phyloP scores from a whole-genome alignment of 2,888 invertebrate genomes.

The Ashinkailepas kermadecensis region DNA sequence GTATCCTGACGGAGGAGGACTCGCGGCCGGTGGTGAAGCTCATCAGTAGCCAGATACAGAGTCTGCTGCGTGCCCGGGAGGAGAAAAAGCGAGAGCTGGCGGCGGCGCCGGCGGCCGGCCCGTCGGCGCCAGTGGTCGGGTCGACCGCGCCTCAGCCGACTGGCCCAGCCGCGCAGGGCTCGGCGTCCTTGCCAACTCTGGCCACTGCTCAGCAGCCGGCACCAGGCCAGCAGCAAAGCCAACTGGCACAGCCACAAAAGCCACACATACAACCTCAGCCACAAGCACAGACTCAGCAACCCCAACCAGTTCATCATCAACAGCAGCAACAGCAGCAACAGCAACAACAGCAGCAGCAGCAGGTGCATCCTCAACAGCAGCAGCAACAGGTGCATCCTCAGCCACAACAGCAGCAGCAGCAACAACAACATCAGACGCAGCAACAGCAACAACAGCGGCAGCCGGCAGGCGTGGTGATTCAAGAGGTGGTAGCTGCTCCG shows the following conservation, averaged over 20 bases:
- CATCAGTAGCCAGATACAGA: slow-evolving; percentile 76
- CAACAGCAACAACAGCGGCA: slow-evolving; percentile 28
- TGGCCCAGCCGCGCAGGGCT: slow-evolving; percentile 18
- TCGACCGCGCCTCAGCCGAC: slow-evolving; percentile 46
- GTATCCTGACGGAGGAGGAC: slow-evolving; percentile 92
- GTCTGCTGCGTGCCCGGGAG: slow-evolving; percentile 57
- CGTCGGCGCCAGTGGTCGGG: slow-evolving; percentile 41
- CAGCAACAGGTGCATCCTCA: slow-evolving; percentile 26
- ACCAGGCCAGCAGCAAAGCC: slow-evolving; percentile 32
- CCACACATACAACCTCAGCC: slow-evolving; percentile 37
- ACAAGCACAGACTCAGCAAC: slow-evolving; percentile 48
- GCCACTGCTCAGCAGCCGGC: slow-evolving; percentile 28
- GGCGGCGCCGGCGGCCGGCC: slow-evolving; percentile 29
- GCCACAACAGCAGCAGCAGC: slow-evolving; percentile 26
- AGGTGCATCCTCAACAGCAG: slow-evolving; percentile 26
- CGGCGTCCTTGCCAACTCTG: slow-evolving; percentile 24
- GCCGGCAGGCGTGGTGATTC: slow-evolving; percentile 25
- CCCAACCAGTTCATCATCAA: slow-evolving; percentile 15
- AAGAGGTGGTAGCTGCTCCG: slow-evolving; percentile 25
- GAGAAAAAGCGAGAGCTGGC: slow-evolving; percentile 44
- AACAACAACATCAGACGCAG: slow-evolving; percentile 35
- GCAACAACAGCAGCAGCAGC: slow-evolving; percentile 23
- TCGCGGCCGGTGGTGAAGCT: slow-evolving; percentile 82
- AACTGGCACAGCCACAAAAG: slow-evolving; percentile 28
- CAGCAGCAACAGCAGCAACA: slow-evolving; percentile 26